Base-by-base conservation (phyloP, 2,797 vertebrate genomes). In the Malurus leucopterus region DNA sequence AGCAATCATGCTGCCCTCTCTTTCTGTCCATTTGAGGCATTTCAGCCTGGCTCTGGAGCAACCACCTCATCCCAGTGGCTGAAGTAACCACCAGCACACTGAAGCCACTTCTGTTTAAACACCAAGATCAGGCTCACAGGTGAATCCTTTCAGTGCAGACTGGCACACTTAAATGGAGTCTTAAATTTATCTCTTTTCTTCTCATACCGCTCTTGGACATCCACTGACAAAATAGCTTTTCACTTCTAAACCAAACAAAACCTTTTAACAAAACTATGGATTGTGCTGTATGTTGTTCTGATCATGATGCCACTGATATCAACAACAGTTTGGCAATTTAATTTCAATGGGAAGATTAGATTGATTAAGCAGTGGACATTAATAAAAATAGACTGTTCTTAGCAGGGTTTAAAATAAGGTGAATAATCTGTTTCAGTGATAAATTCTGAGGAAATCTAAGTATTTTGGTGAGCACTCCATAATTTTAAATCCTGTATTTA, bases 1-100 rank as follows among this genome's bases (percentile, higher is more conserved):
- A 94, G 89, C 73, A 94, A 93, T 86, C 78, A 91, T 23, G 68
- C 34, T 82, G 47, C n/a, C 49, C 67, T 85, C 26, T 70, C 70
- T 73, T 92, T 82, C 72, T 18, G 0, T 58, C 44, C 43, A 10
- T 46, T 34, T 34, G 24, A 88, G 17, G 24, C 38, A 54, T 84
- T 94, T 91, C 54, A 88, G 59, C 38, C 47, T 68, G 51, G 29
- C 29, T 90, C 21, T 64, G 62, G 30, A 77, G 47, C 43, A 86
- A 22, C 21, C 0, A 0, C 7, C 19, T 68, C 32, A 76, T 68
- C n/a, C 32, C 32, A 32, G 29, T 27, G 44, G 29, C 55, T 86
- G 30, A 88, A 74, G 36, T 30, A 84, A 65, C 24, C 16, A 36
- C 11, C 20, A 63, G 16, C 38, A 59, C 22, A 19, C 7, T 47